Evolutionary conservation across 1,140 invertebrate species (phyloP), one percentile per base, ranked within the genome.

Genomic region (Drosophila baimaii): DNA sequence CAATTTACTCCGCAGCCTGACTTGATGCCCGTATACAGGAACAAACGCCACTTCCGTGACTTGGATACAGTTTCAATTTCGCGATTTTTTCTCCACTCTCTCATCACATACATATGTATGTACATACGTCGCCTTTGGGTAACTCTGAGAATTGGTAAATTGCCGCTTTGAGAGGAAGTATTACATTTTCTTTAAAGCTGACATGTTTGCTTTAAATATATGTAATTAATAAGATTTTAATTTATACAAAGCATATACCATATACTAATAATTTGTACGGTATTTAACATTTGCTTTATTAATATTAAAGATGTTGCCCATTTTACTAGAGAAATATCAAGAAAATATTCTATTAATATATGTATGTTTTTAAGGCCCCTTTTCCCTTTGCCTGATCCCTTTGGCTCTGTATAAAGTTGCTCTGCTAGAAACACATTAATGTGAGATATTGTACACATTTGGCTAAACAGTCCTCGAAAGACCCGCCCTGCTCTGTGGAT

Each of bases 1-100:
- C 51, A 54, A 54, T 54, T 54, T 54, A 54, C 31, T 35, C 8
- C 13, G 31, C 31, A 54, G 19, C 51, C 6, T 23, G 51, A 54
- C 19, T 54, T 54, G 51, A 35, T 54, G 51, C 51, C 31, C 2
- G 31, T 21, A 12, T 35, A 13, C 19, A 19, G 19, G 31, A 23
- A 54, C 31, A 54, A 54, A 31, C 8, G 8, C 51, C 51, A 54
- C 51, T 54, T 54, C 51, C 51, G 51, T 54, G 31, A 54, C 51
- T 35, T 35, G 51, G 51, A 54, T 54, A 54, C 51, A 35, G 51
- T 54, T 54, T 35, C 51, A 54, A 54, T 35, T 54, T 54, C 19
- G 31, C 51, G 19, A 33, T 3, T 52, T 54, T 54, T 54, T 9
- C 13, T 21, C 15, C 19, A 2, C 13, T 35, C 4, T 35, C 8